Conservation (phyloP, 2,888 invertebrate species). For the Hypsopygia costalis region DNA sequence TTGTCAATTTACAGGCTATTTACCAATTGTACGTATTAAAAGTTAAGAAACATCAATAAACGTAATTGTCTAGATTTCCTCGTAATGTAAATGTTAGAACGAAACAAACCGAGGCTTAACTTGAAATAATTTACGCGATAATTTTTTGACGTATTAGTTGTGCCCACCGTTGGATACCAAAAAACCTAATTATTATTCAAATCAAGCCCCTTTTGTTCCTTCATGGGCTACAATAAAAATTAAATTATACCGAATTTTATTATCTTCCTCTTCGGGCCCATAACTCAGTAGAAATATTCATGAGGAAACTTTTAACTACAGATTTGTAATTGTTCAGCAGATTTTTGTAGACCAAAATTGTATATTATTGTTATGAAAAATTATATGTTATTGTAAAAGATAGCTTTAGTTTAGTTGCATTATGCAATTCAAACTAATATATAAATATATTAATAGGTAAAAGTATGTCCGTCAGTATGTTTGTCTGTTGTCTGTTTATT, state of each 20-base stretch:
- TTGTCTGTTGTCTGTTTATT: too few relatives aligned
- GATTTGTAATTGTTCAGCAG: conserved; percentile 38
- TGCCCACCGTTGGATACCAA: conserved; percentile 24
- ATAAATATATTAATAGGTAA: too few relatives aligned
- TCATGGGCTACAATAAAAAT: conserved; percentile 60
- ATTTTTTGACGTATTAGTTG: conserved; percentile 16
- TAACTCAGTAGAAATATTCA: conserved; percentile 65
- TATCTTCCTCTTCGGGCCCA: conserved; percentile 57
- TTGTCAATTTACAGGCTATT: too few relatives aligned
- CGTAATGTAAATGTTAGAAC: too few relatives aligned
- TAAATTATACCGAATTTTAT: conserved; percentile 64
- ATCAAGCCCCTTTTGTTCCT: conserved; percentile 55
- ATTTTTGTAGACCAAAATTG: conserved; percentile 4
- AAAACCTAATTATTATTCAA: conserved; percentile 55
- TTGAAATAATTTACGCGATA: conserved; percentile 4
- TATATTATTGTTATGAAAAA: not conserved
- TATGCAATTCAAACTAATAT: too few relatives aligned
- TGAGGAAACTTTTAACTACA: conserved; percentile 56
- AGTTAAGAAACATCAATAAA: too few relatives aligned
- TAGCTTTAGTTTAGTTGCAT: too few relatives aligned
- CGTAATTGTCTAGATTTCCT: too few relatives aligned
- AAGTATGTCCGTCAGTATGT: too few relatives aligned
- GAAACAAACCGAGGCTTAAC: not conserved
- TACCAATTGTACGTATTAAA: too few relatives aligned
- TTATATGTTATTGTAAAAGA: not conserved